Base-by-base conservation (phyloP, 2,797 vertebrate genomes). In the Ispidina lecontei region DNA sequence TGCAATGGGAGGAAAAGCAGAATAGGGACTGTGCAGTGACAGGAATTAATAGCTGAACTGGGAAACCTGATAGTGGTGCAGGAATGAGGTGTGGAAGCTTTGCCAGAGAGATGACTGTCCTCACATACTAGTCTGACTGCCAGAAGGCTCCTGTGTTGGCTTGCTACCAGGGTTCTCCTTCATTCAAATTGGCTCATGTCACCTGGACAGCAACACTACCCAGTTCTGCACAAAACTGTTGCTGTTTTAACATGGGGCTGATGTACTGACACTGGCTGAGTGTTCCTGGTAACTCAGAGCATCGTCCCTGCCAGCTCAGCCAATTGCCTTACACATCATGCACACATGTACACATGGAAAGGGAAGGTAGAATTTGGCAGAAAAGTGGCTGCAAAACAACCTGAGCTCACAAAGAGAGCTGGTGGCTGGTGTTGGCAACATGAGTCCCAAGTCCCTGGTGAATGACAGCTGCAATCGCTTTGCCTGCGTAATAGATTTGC, bases 111-210 rank as follows among this genome's bases (percentile, higher is more conserved):
- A 20, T 65, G 82, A n/a, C 29, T 64, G 39, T 54, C 51, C 64
- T 77, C 64, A 37, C 6, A 0, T 77, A 54, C 18, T 22, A 9
- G n/a, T 70, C 56, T 89, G 85, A 44, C 41, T 92, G 91, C 74
- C 90, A 72, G 77, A 71, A 84, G 73, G 71, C 68, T 94, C 77
- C 72, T 37, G 44, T 51, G 60, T 56, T 89, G 81, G 84, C 74
- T 91, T 95, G 80, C 71, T 87, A 46, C 78, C 81, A 90, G 93
- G 71, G 64, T 95, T 71, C 68, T 93, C 51, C 74, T 86, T 13
- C 0, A 0, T 51, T 76, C 88, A 64, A 19, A 93, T 1, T 8
- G 73, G 63, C 74, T 91, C 1, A 0, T 70, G 70, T 46, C 39
- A 7, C 65, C 29, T 74, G 59, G 63, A 41, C 60, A 49, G 0